A percentile compares a stretch with the other conserved stretches of the same genome.
Conservation (phyloP, 2,888 invertebrate genomes). For the Lasius platythorax region DNA sequence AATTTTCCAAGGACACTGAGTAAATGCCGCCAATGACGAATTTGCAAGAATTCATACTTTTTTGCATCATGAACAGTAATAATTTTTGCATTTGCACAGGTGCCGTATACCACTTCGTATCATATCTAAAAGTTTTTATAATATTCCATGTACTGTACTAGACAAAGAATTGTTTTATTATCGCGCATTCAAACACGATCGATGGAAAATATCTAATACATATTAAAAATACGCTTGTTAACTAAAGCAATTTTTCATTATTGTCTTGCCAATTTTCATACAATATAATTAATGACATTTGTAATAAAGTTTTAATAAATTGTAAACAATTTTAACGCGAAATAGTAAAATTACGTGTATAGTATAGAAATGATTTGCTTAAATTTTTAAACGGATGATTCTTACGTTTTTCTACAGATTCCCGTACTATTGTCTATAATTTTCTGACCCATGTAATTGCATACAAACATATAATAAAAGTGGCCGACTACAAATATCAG, state of each 20-base stretch:
- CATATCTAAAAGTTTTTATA: constrained; percentile 37
- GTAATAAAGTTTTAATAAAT: neutral
- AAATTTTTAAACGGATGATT: neutral
- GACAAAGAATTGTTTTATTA: neutral
- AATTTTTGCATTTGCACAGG: constrained; percentile 44
- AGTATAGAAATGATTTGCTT: neutral
- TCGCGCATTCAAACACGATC: neutral
- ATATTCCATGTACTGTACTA: neutral
- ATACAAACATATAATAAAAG: constrained; percentile 40
- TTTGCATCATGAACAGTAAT: constrained; percentile 44
- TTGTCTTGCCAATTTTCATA: neutral
- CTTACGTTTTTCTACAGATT: constrained; percentile 17
- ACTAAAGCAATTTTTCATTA: neutral
- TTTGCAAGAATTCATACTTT: constrained; percentile 30
- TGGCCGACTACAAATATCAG: neutral
- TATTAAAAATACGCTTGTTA: constrained; percentile 5
- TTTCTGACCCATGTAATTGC: constrained; percentile 45
- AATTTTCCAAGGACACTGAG: constrained; percentile 39
- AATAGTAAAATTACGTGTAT: neutral
- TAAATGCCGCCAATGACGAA: constrained; percentile 27
- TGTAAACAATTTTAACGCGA: neutral
- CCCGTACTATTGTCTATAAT: constrained; percentile 6
- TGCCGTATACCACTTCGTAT: constrained; percentile 41
- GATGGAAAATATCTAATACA: neutral
- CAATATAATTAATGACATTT: constrained; percentile 3